Conservation (phyloP, 2,888 invertebrate genomes). For the Stenchaetothrips biformis region DNA sequence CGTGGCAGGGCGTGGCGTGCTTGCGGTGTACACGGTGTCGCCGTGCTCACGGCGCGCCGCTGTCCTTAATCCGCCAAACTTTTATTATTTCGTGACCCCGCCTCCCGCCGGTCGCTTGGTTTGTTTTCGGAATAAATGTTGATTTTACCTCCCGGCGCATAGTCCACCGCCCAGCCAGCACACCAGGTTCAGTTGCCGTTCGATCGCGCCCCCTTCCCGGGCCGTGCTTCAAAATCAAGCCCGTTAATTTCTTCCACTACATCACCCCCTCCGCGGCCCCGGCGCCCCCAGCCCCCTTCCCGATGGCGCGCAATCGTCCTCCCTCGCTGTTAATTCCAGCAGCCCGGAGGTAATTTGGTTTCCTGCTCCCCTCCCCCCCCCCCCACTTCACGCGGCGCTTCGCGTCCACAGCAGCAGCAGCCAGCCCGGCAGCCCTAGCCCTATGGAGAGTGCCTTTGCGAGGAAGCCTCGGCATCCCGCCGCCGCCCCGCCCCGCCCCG, state of each 20-base stretch:
- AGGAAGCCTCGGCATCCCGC: too few relatives aligned
- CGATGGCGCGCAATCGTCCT: background rate
- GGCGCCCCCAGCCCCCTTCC: background rate
- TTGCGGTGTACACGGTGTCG: background rate
- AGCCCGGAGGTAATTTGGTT: conserved; percentile 5
- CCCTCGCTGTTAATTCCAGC: conserved; percentile 1
- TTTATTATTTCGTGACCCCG: background rate
- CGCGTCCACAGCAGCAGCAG: too few relatives aligned
- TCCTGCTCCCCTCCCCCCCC: background rate
- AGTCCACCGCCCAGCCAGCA: too few relatives aligned
- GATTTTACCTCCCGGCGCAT: too few relatives aligned
- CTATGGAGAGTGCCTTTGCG: too few relatives aligned
- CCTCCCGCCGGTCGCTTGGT: background rate
- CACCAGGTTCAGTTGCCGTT: background rate
- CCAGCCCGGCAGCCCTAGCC: too few relatives aligned
- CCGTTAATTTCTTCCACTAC: background rate
- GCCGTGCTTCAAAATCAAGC: background rate
- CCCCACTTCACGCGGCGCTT: background rate
- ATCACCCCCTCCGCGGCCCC: background rate
- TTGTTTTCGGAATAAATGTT: background rate
- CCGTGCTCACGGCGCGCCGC: background rate
- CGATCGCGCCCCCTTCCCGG: background rate
- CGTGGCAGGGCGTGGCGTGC: too few relatives aligned
- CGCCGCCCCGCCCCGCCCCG: background rate
- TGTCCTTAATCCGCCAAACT: background rate